Evolutionary conservation across 92 coral and sea anemone genomes (phyloP).

Genomic region (Desmophyllum pertusum): DNA sequence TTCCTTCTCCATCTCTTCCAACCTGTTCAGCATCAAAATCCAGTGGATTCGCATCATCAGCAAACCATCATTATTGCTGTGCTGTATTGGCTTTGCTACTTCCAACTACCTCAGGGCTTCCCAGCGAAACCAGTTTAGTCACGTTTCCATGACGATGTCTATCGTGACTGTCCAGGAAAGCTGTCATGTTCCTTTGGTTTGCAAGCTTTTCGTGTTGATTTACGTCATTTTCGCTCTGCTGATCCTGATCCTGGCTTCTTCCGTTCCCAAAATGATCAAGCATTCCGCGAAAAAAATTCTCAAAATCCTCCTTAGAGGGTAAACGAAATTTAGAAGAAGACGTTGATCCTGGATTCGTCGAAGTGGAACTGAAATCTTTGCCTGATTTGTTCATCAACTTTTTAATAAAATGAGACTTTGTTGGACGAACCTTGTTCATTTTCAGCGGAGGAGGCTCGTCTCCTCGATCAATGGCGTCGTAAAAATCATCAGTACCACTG

Average conservation of each 20-base stretch:
- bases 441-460: constrained; percentile 33
- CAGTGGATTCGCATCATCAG: not conserved
- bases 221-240: constrained; percentile 4
- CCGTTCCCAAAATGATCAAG: constrained; percentile 34
- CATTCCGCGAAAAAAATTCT: constrained; percentile 49
- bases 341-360: not conserved
- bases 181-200: constrained; percentile 11
- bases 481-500: constrained; percentile 68
- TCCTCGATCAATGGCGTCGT: constrained; percentile 66
- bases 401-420: constrained; percentile 62
- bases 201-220: not conserved
- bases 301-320: constrained; percentile 45
- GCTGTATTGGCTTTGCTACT: not conserved
- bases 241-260: not conserved
- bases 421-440: constrained; percentile 60
- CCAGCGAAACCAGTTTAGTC: constrained; percentile 40
- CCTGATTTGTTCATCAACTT: constrained; percentile 4
- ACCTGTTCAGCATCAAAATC: not conserved
- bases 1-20: constrained; percentile 26
- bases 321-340: constrained; percentile 7
- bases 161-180: constrained; percentile 2
- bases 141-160: constrained; percentile 22
- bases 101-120: constrained; percentile 37
- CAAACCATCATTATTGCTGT: not conserved
- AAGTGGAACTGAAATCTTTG: not conserved